Evolutionary conservation across 2,888 invertebrate genomes (phyloP), one percentile per base, ranked within the genome.

Genomic region (Alitta virens): DNA sequence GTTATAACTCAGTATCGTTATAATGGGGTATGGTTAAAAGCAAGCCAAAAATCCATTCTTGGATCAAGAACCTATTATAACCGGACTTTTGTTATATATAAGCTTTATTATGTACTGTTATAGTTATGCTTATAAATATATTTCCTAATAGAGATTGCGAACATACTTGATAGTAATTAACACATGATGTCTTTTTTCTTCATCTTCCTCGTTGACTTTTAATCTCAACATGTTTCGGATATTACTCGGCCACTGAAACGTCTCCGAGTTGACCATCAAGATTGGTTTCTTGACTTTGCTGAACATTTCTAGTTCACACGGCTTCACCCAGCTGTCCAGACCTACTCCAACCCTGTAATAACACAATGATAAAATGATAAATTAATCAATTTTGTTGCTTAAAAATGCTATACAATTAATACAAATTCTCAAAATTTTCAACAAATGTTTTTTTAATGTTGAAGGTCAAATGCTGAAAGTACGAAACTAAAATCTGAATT

Each of bases 271-370:
- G 5, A 79, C 33, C 64, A 78, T 66, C 5, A 79, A 67, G 0
- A 75, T 56, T 1, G 78, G 78, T 64, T 77, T 76, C 5, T 60
- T 69, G 18, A 74, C 71, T 12, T 66, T 57, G 1, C 62, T 23
- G 62, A 74, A 76, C 2, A 76, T 60, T 25, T 68, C 67, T 5
- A 74, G 71, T 46, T 77, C 75, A 25, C 78, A 60, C 0, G 79
- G 78, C 38, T 74, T 72, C 77, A 79, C 76, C 79, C 79, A 79
- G 2, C 73, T 74, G 67, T 79, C 79, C 42, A 78, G 56, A 23
- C 72, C 71, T 0, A 78, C 67, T 16, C 75, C 77, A 23, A 74
- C 71, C 51, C 78, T 78, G 66, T 9, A 50, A 27, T 21, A 1
- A 46, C n/a, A n/a, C n/a, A n/a, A n/a, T n/a, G n/a, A n/a, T n/a